A percentile compares a stretch with the other conserved stretches of the same genome.
phyloP scores from a whole-genome alignment of 2,888 invertebrate species.

The Orthosia gracilis region DNA sequence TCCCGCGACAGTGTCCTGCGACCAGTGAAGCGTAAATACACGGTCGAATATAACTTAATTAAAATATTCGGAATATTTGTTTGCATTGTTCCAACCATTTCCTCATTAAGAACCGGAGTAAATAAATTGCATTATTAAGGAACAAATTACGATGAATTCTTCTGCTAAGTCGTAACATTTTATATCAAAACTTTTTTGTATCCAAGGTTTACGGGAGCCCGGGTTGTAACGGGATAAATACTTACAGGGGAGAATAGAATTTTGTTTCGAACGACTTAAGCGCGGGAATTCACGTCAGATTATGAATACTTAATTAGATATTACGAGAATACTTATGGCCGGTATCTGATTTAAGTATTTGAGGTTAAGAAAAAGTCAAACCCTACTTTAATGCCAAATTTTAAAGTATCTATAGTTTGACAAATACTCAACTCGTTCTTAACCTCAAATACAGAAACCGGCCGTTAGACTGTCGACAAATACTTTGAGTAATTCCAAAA shows the following conservation, averaged over 20 bases:
- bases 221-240: background rate
- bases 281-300: background rate
- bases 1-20: background rate
- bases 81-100: background rate
- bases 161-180: conserved; percentile 22
- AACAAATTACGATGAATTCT: conserved; percentile 30
- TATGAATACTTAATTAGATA: conserved; percentile 25
- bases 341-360: too few relatives aligned
- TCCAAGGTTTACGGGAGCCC: background rate
- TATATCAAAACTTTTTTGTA: conserved; percentile 30
- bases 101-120: conserved; percentile 14
- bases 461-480: background rate
- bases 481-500: background rate
- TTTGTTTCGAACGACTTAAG: background rate
- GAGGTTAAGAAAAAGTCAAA: too few relatives aligned
- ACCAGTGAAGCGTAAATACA: background rate
- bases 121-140: conserved; percentile 24
- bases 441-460: too few relatives aligned
- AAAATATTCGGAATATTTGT: conserved; percentile 8
- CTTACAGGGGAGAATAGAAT: background rate
- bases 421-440: too few relatives aligned
- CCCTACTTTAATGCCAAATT: too few relatives aligned
- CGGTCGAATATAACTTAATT: background rate
- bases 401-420: too few relatives aligned
- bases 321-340: background rate